Base-by-base conservation (phyloP, 2,113 vertebrate genomes). In the Patagioenas fasciata region DNA sequence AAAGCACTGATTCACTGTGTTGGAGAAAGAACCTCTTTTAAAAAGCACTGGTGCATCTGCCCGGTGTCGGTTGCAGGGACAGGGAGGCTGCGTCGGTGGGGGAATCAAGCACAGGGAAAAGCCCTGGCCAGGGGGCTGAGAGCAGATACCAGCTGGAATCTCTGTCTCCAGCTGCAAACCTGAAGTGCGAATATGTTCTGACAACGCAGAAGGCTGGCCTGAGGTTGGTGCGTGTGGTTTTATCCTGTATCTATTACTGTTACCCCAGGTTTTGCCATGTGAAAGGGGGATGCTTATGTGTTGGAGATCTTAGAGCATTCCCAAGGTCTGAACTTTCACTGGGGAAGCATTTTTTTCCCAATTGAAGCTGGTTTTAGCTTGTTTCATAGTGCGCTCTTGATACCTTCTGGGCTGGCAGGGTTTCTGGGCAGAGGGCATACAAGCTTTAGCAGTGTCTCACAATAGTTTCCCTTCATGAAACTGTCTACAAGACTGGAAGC, bases 1-100 rank as follows among this genome's bases (percentile, higher is more conserved):
- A 91, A 96, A 97, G 54, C 90, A 75, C 80, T 96, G 93, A 42
- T 86, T 95, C 96, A 92, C 96, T 94, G 95, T 96, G 91, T 8
- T 17, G n/a, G 77, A 81, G 88, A 78, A 78, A 60, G 4, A 34
- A 44, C 34, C 23, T 70, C 12, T 50, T n/a, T 75, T 13, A 0
- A 21, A n/a, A 64, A 66, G 5, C 1, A 0, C 42, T 11, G 31
- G 50, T 4, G 32, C 8, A 1, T 40, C 69, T 78, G 11, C 19
- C n/a, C n/a, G 4, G 25, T 29, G 23, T 3, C 29, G 53, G 21
- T 6, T 29, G 86, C 16, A 2, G 25, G 50, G 53, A 3, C 6
- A 42, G 34, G 50, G 47, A 26, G 15, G 36, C 50, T 28, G 28
- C 0, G 1, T 17, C 3, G 1, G 50, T 0, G 19, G 13, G 13